Evolutionary conservation across 2,113 vertebrate genomes (phyloP), one percentile per base, ranked within the genome.

Genomic region (Stomatorhinus ivindoensis): DNA sequence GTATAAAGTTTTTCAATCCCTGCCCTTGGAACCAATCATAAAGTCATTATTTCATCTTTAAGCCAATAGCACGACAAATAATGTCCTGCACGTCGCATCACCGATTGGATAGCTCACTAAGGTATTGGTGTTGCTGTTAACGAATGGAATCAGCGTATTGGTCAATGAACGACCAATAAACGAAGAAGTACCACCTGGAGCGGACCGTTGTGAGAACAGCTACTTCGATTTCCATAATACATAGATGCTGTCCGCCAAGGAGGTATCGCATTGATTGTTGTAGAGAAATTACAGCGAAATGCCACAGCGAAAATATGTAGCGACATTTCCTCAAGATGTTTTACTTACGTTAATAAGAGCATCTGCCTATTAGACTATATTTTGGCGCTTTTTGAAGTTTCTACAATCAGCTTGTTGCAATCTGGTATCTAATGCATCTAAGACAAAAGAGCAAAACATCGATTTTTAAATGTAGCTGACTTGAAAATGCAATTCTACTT

Each of bases 181-280:
- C n/a, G 80, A 58, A 15, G 51, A 61, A 83, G 47, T 10, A 47
- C 21, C 35, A 58, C 51, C 48, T 85, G 48, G 39, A 89, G 80
- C 76, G 88, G 88, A 89, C 88, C 88, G 51, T 84, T 89, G 88
- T 61, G 88, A 85, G 76, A 89, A 42, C 88, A 89, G 10, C 50
- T 35, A 61, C 76, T 85, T 89, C 76, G 35, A 84, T 84, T 88
- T 83, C 76, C 39, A 51, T 84, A 47, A 55, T 84, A 47, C 80
- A 84, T 84, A 24, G 76, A 83, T 80, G 80, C 50, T 53, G 88
- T 84, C 83, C 76, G 48, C 47, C 76, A 53, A 84, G 42, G 35
- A 89, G 50, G 76, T 47, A 89, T 53, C 17, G 51, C 76, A 89
- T 19, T 84, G 88, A 84, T 69, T 48, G 47, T 61, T 82, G 69